Evolutionary conservation across 2,888 invertebrate species (phyloP), one percentile per base, ranked within the genome.

Genomic region (Candidula unifasciata): DNA sequence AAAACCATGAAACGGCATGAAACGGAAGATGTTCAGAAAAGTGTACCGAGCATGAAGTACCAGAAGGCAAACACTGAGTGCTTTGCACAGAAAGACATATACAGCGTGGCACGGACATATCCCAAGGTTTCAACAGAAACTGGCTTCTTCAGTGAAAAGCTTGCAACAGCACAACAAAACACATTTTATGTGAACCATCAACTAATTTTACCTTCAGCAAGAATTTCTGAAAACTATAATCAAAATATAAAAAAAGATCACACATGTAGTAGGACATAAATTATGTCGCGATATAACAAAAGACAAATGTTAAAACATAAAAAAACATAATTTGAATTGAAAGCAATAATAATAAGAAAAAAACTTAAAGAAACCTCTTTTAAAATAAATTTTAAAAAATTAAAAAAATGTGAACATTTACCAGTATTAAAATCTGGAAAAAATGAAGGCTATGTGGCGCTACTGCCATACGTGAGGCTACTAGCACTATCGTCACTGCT

Each of bases 211-310:
- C 73, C 44, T 44, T 16, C 68, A 27, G n/a, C 52, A 2, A n/a
- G 73, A 52, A 73, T 5, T 73, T 73, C 73, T 16, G 73, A 73
- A 73, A 73, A 73, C 73, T 73, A 73, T n/a, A 73, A 52, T 44
- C 10, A 44, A 71, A n/a, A 71, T 24, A 10, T 44, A 71, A 1
- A 24, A 24, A 13, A 8, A 35, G 35, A 16, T 35, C 24, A 69
- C 69, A 69, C 33, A 69, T 16, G 35, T 35, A 10, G 69, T 33
- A 35, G 16, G n/a, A 60, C 21, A 60, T n/a, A 16, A 60, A 60
- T 60, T 5, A n/a, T 24, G n/a, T 1, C 5, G 27, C n/a, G n/a
- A 66, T 13, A 69, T 33, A 13, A 21, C 69, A 8, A n/a, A 66
- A 66, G 3, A 66, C 66, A 66, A n/a, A 10, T 27, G 10, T 27